Base-by-base conservation (phyloP, 2,888 invertebrate genomes). In the Drosophila atroscutellata region DNA sequence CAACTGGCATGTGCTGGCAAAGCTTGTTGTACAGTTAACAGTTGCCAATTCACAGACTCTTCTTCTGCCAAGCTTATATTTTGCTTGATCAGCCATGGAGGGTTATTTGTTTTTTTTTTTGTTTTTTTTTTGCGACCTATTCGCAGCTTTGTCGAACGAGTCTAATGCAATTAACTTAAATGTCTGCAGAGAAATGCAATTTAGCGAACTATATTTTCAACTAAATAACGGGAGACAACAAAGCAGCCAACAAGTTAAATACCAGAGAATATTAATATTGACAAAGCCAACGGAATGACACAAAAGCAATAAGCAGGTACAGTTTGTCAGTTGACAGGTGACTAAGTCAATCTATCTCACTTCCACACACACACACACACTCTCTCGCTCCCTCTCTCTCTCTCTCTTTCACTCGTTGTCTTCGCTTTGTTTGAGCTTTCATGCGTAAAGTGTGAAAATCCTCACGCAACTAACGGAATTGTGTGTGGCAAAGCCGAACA, bases 131-230 rank as follows among this genome's bases (percentile, higher is more conserved):
- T 67, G 34, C 50, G 58, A 66, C 60, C 66, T 24, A 42, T 61
- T 62, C 59, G 55, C 76, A 20, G 62, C 81, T 66, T 66, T 86
- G 84, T 83, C 81, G 71, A 90, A 89, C 83, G 86, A 87, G 89
- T 81, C 87, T 90, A 89, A 89, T 89, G 90, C 90, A 89, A 89
- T 89, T 89, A 90, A 75, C 83, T 80, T 87, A 87, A 89, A 81
- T 81, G 89, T 61, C 79, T 69, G 86, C 77, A 58, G 72, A 67
- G 71, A 80, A 84, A 89, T 85, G 88, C 90, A 90, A 90, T 90
- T 90, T 90, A 89, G 82, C 85, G 82, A 88, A 76, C 77, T 86
- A 83, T 88, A 73, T 76, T 80, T 59, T 57, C 60, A 58, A 32
- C 68, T 45, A 58, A 70, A 72, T 57, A 50, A 47, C 62, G 39